Base-by-base conservation (phyloP, 2,797 vertebrate species). In the Psittacula echo region DNA sequence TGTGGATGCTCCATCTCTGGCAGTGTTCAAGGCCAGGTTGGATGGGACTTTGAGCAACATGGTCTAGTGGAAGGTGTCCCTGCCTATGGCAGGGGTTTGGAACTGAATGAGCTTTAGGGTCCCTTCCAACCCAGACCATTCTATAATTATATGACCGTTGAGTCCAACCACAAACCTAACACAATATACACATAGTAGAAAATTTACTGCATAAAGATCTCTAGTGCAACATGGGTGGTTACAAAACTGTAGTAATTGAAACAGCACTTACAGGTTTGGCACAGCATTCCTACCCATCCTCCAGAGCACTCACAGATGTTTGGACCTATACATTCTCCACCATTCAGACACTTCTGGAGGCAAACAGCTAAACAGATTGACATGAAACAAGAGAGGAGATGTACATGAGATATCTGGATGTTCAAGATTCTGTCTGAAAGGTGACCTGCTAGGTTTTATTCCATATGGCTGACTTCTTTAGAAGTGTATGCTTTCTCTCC, bases 261-360 rank as follows among this genome's bases (percentile, higher is more conserved):
- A 54, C 73, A 77, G 32, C 79, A 95, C 97, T 98, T 96, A 98
- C 97, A 97, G 66, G 96, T 98, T 87, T 98, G 98, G 81, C 98
- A 98, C 24, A 97, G 89, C 74, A 64, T 89, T 73, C 98, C 98
- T 23, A 56, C 94, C 98, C 98, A 98, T 17, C 97, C 98, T 23
- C 58, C 58, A 6, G 74, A 1, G 48, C 98, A 98, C 92, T 95
- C 93, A 37, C 97, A 98, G 92, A 93, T 90, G 95, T 97, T 98
- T 26, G 98, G 96, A 9, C 97, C 96, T 7, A 98, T 95, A 17
- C 98, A 98, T 96, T 98, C 97, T 5, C 97, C 98, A 11, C 92
- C 81, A 0, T 93, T 64, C 71, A 85, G 90, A 15, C 97, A 97
- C 2, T 60, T 94, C 86, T 96, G 90, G 67, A 95, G 88, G 85